Percentiles rank a stretch among this genome's conserved stretches.
Evolutionary conservation across 2,888 invertebrate genomes (phyloP).

Genomic region (Eurois occulta): DNA sequence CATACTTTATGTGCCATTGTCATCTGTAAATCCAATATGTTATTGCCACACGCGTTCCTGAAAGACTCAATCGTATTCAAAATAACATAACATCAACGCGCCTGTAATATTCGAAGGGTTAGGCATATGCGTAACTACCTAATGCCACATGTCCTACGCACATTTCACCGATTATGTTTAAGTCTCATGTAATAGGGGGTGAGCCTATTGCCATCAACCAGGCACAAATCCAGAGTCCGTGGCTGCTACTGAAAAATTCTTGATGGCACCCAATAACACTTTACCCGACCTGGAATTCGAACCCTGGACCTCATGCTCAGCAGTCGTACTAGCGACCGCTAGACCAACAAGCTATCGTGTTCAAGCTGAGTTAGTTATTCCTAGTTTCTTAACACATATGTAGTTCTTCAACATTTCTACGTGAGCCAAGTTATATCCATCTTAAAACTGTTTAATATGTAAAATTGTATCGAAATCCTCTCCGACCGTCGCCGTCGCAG

Average conservation of each 20-base stretch:
- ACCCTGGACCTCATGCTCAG: not conserved
- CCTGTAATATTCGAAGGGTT: not conserved
- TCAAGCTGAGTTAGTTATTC: slow-evolving; percentile 4
- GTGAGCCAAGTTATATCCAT: slow-evolving; percentile 47
- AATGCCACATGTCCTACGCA: no score
- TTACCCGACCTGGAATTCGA: not conserved
- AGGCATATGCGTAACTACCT: no score
- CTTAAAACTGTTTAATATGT: slow-evolving; percentile 63
- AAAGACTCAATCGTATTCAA: slow-evolving; percentile 15
- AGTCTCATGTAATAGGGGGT: not conserved
- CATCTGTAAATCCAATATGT: slow-evolving; percentile 39
- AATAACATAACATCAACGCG: not conserved
- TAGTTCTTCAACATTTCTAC: slow-evolving; percentile 8
- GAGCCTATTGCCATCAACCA: not conserved
- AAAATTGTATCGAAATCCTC: slow-evolving; percentile 61
- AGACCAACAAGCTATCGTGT: not conserved
- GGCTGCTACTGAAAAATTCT: not conserved
- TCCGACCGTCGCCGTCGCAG: slow-evolving; percentile 36
- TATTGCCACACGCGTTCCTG: slow-evolving; percentile 34
- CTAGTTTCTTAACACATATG: slow-evolving; percentile 13
- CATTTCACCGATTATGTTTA: not conserved
- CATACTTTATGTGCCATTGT: slow-evolving; percentile 55
- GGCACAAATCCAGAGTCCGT: not conserved
- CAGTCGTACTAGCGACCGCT: not conserved
- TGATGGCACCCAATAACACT: not conserved